These are phyloP conservation scores for Drosophila pectinifera DNA, from an alignment of 1,140 invertebrate species.

Conservation along the genomic window DNA sequence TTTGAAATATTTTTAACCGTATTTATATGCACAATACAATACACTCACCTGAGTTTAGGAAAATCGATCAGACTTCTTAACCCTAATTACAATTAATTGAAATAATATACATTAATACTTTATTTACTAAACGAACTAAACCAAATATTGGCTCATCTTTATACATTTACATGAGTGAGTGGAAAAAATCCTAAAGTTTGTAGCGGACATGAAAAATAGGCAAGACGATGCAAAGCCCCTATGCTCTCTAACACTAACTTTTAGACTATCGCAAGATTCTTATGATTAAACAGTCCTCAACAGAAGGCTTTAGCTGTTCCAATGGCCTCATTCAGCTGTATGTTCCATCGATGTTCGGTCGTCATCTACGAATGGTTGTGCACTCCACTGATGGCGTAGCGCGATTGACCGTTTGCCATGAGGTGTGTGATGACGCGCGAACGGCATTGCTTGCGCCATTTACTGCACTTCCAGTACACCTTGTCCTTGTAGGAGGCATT, in stretches of 20 bases:
- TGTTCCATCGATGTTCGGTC: no score
- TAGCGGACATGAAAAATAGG: no score
- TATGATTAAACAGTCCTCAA: not conserved
- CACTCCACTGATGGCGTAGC: constrained; percentile 68
- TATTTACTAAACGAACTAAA: constrained; percentile 5
- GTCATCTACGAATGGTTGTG: constrained; percentile 68
- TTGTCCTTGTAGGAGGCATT: constrained; percentile 82
- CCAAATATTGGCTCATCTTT: no score
- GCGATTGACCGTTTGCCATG: constrained; percentile 36
- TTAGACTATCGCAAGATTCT: not conserved
- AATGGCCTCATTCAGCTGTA: constrained; percentile 10
- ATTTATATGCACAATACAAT: not conserved
- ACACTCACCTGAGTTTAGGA: constrained; percentile 36
- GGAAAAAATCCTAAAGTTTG: no score
- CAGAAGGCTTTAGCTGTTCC: not conserved
- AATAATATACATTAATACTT: not conserved
- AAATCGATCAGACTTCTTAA: not conserved
- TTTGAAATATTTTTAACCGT: not conserved
- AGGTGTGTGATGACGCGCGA: constrained; percentile 75
- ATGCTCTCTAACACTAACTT: not conserved
- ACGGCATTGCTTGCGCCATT: constrained; percentile 79
- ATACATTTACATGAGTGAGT: no score
- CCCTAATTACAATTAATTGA: not conserved
- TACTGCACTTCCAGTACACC: constrained; percentile 84
- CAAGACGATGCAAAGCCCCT: no score